Evolutionary conservation across 2,797 vertebrate genomes (phyloP).

Genomic region (Galaxias olidus): DNA sequence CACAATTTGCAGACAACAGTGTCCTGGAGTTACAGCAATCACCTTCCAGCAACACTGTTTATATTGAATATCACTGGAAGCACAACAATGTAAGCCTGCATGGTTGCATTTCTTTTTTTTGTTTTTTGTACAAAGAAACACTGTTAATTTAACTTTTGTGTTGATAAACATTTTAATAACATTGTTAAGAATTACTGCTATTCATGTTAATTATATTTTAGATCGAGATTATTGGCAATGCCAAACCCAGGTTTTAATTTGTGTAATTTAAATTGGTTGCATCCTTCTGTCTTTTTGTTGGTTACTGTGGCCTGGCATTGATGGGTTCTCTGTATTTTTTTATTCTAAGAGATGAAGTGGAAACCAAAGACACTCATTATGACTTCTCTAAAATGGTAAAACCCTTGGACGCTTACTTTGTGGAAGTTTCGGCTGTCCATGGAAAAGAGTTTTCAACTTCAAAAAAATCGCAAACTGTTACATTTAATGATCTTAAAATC

Average conservation of each 20-base stretch:
- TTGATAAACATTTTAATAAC: too few relatives aligned
- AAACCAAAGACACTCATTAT: constrained; percentile 20
- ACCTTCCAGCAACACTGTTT: constrained; percentile 22
- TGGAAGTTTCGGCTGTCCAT: constrained; percentile 32
- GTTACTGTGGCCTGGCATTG: background rate
- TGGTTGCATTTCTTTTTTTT: too few relatives aligned
- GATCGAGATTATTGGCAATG: too few relatives aligned
- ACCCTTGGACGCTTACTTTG: accelerated
- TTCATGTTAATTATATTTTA: too few relatives aligned
- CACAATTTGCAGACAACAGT: constrained; percentile 37
- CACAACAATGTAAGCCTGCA: constrained; percentile 14
- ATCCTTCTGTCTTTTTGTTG: background rate
- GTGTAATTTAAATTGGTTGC: too few relatives aligned
- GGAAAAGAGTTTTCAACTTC: background rate
- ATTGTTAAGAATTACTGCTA: too few relatives aligned
- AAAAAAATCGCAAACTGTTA: accelerated
- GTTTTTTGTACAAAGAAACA: background rate
- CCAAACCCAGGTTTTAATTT: too few relatives aligned
- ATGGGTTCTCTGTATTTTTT: background rate
- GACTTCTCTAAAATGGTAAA: constrained; percentile 36
- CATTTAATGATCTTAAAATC: accelerated
- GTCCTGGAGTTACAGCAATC: constrained; percentile 23
- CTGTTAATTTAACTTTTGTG: background rate
- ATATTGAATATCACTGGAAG: accelerated
- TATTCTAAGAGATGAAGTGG: accelerated